Percentiles rank a stretch among this genome's conserved stretches.
These are phyloP conservation scores for Lethrus apterus DNA, from an alignment of 1,140 invertebrate genomes.

Conservation along the genomic window DNA sequence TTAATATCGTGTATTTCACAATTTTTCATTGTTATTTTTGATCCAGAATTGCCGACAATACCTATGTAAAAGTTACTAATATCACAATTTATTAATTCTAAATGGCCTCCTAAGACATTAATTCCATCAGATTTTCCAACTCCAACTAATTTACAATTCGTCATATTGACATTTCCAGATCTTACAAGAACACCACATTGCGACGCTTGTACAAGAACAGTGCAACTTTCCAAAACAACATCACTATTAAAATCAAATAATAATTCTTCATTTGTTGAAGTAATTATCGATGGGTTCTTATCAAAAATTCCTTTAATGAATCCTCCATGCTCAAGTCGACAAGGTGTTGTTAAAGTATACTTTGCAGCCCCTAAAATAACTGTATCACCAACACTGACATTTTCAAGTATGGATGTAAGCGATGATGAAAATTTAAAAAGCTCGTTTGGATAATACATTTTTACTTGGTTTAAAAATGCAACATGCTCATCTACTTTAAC, in stretches of 20 bases:
- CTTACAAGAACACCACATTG: conserved; percentile 41
- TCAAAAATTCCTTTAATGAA: conserved; percentile 40
- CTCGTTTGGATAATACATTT: conserved; percentile 38
- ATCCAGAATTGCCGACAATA: conserved; percentile 34
- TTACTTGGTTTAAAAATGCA: conserved; percentile 39
- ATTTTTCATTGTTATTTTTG: conserved; percentile 25
- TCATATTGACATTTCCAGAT: conserved; percentile 33
- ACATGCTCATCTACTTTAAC: conserved; percentile 43
- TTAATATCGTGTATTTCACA: conserved; percentile 26
- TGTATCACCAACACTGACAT: conserved; percentile 40
- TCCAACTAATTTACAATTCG: conserved; percentile 40
- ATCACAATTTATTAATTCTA: conserved; percentile 37
- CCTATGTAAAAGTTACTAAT: conserved; percentile 39
- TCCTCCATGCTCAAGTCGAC: conserved; percentile 44
- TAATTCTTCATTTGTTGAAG: conserved; percentile 39
- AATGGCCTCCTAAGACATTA: conserved; percentile 35
- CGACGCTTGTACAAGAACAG: conserved; percentile 38
- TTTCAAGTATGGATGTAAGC: conserved; percentile 44
- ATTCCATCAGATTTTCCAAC: conserved; percentile 41
- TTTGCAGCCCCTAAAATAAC: conserved; percentile 43
- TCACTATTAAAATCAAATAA: conserved; percentile 40
- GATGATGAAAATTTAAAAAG: conserved; percentile 37
- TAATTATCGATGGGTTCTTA: conserved; percentile 32
- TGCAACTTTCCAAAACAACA: conserved; percentile 40
- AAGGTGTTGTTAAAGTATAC: conserved; percentile 40